A percentile compares a stretch with the other conserved stretches of the same genome.
phyloP scores from a whole-genome alignment of 2,797 vertebrate species.

The Sebastes ruberrimus region DNA sequence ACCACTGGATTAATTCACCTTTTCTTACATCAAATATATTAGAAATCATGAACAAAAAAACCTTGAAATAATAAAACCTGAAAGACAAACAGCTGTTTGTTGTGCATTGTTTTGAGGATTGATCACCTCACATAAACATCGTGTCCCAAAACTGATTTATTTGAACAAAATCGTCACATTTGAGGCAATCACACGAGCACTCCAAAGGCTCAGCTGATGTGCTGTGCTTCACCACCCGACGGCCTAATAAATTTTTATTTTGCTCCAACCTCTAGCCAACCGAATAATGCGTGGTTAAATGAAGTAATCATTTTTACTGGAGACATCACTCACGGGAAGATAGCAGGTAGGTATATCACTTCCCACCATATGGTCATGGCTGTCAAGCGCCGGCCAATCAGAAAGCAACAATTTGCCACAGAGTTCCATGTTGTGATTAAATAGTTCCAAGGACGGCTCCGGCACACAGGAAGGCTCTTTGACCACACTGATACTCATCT shows the following conservation, averaged over 20 bases:
- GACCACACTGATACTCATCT: slow-evolving; percentile 84
- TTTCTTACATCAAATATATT: not conserved
- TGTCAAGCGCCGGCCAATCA: slow-evolving; percentile 81
- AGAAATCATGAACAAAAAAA: not conserved
- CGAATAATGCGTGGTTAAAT: slow-evolving; percentile 85
- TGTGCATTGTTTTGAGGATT: not conserved
- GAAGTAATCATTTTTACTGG: slow-evolving; percentile 87
- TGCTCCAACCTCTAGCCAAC: slow-evolving; percentile 68
- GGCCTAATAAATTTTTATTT: slow-evolving; percentile 76
- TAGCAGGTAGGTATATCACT: slow-evolving; percentile 87
- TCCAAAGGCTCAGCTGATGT: slow-evolving; percentile 73
- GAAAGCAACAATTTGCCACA: slow-evolving; percentile 81
- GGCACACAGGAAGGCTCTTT: slow-evolving; percentile 79
- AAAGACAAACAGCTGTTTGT: not conserved
- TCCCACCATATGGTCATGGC: slow-evolving; percentile 84
- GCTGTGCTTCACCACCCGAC: slow-evolving; percentile 54
- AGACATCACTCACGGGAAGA: slow-evolving; percentile 83
- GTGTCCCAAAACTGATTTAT: slow-evolving; percentile 1
- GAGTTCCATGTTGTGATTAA: slow-evolving; percentile 85
- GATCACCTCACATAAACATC: not conserved
- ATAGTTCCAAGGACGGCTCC: slow-evolving; percentile 81
- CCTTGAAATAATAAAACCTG: not conserved
- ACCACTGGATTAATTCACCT: not conserved
- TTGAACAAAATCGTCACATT: slow-evolving; percentile 41
- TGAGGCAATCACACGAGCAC: slow-evolving; percentile 29